phyloP scores from a whole-genome alignment of 1,140 invertebrate species.

The Zaprionus taronus region DNA sequence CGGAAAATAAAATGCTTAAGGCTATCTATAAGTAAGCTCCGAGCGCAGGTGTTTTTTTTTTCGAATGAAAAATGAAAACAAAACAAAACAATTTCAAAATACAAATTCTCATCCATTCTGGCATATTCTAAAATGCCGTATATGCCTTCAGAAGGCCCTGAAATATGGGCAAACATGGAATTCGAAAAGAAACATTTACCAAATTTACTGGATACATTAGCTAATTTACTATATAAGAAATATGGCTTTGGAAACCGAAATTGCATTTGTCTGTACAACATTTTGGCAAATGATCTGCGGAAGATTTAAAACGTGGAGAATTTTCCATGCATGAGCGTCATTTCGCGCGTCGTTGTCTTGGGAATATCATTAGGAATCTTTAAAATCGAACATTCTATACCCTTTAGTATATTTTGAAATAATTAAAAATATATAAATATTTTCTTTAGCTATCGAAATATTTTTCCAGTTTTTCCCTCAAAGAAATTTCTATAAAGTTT shows the following conservation, averaged over 20 bases:
- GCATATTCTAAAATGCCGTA: neutral
- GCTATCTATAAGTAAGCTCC: constrained; percentile 12
- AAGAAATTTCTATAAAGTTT: neutral
- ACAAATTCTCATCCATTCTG: neutral
- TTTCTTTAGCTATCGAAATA: neutral
- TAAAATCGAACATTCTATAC: neutral
- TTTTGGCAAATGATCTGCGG: constrained; percentile 30
- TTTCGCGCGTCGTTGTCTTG: constrained; percentile 32
- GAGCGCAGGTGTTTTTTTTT: constrained; percentile 27
- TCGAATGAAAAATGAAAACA: neutral
- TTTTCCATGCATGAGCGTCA: constrained; percentile 56
- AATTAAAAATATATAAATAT: neutral
- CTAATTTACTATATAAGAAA: constrained; percentile 15
- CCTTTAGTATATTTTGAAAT: constrained; percentile 12
- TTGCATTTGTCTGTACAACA: constrained; percentile 11
- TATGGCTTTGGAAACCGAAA: constrained; percentile 9
- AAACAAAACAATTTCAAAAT: neutral
- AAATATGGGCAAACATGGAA: neutral
- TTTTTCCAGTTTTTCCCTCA: neutral
- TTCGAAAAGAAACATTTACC: neutral
- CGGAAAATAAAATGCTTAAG: constrained; percentile 22
- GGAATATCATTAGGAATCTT: neutral
- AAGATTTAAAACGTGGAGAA: constrained; percentile 42
- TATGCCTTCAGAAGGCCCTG: neutral
- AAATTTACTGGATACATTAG: constrained; percentile 12